Percentiles rank a stretch among this genome's conserved stretches.
These are phyloP conservation scores for Meloidogyne floridensis DNA, from an alignment of 1,140 invertebrate genomes.

Conservation along the genomic window DNA sequence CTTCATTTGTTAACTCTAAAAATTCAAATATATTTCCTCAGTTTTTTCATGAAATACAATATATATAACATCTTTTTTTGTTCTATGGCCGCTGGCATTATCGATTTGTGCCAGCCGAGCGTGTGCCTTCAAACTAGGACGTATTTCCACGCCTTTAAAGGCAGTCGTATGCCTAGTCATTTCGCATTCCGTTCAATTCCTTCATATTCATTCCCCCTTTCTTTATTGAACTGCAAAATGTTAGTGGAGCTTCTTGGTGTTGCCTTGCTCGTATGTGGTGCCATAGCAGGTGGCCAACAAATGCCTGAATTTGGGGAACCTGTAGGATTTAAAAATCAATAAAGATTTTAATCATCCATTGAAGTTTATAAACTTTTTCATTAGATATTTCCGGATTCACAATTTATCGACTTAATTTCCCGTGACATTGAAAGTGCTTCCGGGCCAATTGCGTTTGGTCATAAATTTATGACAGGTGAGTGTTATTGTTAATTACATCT, in stretches of 20 bases:
- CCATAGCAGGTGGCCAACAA: not conserved
- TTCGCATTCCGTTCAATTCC: not conserved
- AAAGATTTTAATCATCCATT: not conserved
- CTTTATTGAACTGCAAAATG: not conserved
- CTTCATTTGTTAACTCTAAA: not conserved
- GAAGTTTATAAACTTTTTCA: not conserved
- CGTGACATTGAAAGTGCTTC: slow-evolving; percentile 57
- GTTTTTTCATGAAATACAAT: not conserved
- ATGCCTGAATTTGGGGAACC: not conserved
- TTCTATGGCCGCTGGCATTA: slow-evolving; percentile 3
- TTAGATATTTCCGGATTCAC: slow-evolving; percentile 50
- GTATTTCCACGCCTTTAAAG: not conserved
- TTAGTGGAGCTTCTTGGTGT: not conserved
- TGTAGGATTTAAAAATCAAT: not conserved
- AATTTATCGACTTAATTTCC: slow-evolving; percentile 64
- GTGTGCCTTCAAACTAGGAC: not conserved
- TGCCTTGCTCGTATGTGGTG: not conserved
- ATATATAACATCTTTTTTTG: not conserved
- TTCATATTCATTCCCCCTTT: not conserved
- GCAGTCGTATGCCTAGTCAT: not conserved
- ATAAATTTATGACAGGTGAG: slow-evolving; percentile 63
- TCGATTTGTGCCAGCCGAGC: not conserved
- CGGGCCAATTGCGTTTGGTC: slow-evolving; percentile 56
- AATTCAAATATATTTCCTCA: not conserved
- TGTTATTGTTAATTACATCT: not conserved